Percentiles rank a stretch among this genome's conserved stretches.
phyloP scores from a whole-genome alignment of 2,113 vertebrate species.

The Brachyistius frenatus region DNA sequence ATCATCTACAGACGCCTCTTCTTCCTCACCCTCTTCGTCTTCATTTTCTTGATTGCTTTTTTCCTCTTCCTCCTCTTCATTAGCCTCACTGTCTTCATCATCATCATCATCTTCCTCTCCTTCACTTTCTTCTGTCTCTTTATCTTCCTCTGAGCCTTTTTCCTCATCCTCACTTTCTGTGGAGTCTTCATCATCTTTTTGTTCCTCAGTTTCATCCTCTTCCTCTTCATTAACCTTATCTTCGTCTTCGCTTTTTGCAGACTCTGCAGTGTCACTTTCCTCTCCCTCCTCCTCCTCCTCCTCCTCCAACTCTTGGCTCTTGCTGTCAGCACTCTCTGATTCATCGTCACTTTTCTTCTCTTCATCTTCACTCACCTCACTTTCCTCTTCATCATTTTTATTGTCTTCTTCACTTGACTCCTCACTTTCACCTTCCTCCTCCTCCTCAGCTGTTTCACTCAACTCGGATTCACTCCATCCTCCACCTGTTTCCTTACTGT shows the following conservation, averaged over 20 bases:
- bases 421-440: slow-evolving; percentile 17
- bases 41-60: slow-evolving; percentile 6
- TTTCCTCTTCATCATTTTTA: slow-evolving; percentile 46
- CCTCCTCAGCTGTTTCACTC: slow-evolving; percentile 38
- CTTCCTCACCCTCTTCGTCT: neutral
- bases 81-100: neutral
- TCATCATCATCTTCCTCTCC: slow-evolving; percentile 30
- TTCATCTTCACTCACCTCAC: slow-evolving; percentile 43
- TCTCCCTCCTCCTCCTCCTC: slow-evolving; percentile 4
- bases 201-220: slow-evolving; percentile 46
- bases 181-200: slow-evolving; percentile 7
- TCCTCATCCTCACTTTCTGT: slow-evolving; percentile 38
- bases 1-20: neutral
- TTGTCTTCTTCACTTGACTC: slow-evolving; percentile 20
- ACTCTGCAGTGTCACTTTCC: slow-evolving; percentile 14
- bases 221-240: slow-evolving; percentile 6
- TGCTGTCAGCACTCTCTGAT: slow-evolving; percentile 4
- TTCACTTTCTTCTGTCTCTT: slow-evolving; percentile 29
- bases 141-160: slow-evolving; percentile 19
- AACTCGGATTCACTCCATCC: slow-evolving; percentile 8
- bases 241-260: slow-evolving; percentile 26
- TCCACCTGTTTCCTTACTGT: slow-evolving; percentile 1
- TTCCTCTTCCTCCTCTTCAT: slow-evolving; percentile 43
- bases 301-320: slow-evolving; percentile 6
- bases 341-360: slow-evolving; percentile 23